Conservation (phyloP, 2,113 vertebrate species). For the Lagopus muta region DNA sequence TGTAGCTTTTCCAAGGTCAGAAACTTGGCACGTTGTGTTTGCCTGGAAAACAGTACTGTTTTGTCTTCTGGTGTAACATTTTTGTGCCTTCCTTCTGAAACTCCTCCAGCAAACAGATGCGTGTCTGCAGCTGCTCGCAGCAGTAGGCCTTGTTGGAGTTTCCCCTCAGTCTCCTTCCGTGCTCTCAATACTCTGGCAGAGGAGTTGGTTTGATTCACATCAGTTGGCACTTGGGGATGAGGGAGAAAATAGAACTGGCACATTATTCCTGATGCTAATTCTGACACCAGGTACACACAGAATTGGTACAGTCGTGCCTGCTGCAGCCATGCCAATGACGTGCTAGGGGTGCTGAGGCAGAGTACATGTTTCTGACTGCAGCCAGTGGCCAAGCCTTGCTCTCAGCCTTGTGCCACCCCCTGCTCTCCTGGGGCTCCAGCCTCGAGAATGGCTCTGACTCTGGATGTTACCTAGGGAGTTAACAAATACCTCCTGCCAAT, state of each 20-base stretch:
- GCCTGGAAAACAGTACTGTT: background rate
- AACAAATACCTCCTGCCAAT: background rate
- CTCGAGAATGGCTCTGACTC: background rate
- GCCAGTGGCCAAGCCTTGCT: background rate
- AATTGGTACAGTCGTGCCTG: background rate
- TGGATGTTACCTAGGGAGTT: background rate
- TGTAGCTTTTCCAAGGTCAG: background rate
- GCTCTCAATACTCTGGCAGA: background rate
- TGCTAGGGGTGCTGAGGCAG: background rate
- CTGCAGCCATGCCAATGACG: background rate
- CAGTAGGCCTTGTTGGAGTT: background rate
- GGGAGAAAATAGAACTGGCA: background rate
- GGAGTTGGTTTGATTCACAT: background rate
- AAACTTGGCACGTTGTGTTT: background rate
- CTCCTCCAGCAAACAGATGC: background rate
- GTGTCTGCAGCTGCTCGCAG: background rate
- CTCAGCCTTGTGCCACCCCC: background rate
- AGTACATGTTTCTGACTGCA: background rate
- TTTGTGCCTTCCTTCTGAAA: background rate
- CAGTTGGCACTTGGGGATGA: background rate
- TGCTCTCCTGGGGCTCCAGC: background rate
- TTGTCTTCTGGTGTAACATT: background rate
- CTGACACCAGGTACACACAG: background rate
- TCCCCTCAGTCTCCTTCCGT: background rate
- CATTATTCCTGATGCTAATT: accelerated